Base-by-base conservation (phyloP, 1,140 invertebrate genomes). In the Zaprionus ornatus region DNA sequence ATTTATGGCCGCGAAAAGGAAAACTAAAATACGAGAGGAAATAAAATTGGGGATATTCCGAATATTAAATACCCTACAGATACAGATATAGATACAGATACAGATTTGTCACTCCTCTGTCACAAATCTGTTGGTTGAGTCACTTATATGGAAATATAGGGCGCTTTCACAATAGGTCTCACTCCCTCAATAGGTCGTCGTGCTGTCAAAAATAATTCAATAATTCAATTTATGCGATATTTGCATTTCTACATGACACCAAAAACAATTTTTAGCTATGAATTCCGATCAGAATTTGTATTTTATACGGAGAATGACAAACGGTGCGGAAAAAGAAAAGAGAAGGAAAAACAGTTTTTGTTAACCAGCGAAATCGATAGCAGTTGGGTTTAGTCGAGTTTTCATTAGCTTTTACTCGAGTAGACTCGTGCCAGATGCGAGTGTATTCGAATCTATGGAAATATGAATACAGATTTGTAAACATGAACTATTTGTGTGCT, bases 191-290 rank as follows among this genome's bases (percentile, higher is more conserved):
- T 32, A 32, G 9, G 29, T 10, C 2, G 9, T 9, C 10, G 65
- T 64, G 56, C 63, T 17, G 12, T 37, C 74, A 81, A 85, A 76
- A 85, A 87, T 87, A 86, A 87, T 82, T 86, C 78, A 86, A 86
- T 85, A 86, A 79, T 86, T 82, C 79, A 87, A 82, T 86, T 82
- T 87, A 69, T 74, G 62, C 65, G 48, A 79, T 73, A 82, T 79
- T 82, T 70, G 48, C 83, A 69, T 83, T 79, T 79, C 32, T n/a
- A n/a, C 35, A 32, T 29, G 45, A 10, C n/a, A 23, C n/a, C 35
- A 45, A 56, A 45, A 25, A 65, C n/a, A 56, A 19, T 48, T 79
- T 71, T 68, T 59, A 60, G 60, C 64, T 74, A 35, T 79, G 63
- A 75, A 56, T 80, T 73, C 42, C 52, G 45, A 54, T 74, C 42